Evolutionary conservation across 1,140 invertebrate species (phyloP), one percentile per base, ranked within the genome.

Genomic region (Drosophila guanche): DNA sequence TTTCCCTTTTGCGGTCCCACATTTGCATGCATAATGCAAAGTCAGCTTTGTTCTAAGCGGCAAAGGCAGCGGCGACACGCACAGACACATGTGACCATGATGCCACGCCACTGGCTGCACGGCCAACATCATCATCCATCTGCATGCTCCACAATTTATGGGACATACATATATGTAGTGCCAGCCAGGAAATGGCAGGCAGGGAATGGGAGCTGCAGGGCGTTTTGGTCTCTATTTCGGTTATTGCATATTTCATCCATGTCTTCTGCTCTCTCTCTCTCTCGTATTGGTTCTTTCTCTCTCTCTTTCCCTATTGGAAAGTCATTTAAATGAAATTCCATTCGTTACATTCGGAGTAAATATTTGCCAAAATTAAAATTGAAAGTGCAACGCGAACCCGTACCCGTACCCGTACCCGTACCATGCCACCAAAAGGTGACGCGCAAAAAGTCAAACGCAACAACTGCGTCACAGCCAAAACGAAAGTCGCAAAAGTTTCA

Each of bases 1-100:
- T 20, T 20, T 20, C 16, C 33, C 8, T 37, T 37, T 4, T 3
- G 33, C 12, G 5, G 25, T 27, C 10, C 3, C 33, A 2, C 83
- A 81, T 88, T 86, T 86, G 83, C 81, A 88, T 86, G 77, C 74
- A 71, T 86, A 88, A 86, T 86, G 83, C 73, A 63, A 42, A 43
- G 25, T 55, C 59, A 42, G 67, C 42, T 74, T 75, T 75, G 72
- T 75, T 67, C 72, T 76, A 75, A 68, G 69, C 76, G 61, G 27
- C 47, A 59, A 51, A 42, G 53, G 22, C 25, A 43, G 16, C 5
- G 20, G 16, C 5, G 20, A 33, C 40, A 54, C 45, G 37, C 48
- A 51, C 50, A 60, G 57, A 72, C 51, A 72, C 51, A 73, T 70
- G 65, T 65, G 65, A 54, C 61, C 62, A 67, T 61, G 56, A 20